Evolutionary conservation across 2,888 invertebrate genomes (phyloP).

Genomic region (Mylabris sibirica): DNA sequence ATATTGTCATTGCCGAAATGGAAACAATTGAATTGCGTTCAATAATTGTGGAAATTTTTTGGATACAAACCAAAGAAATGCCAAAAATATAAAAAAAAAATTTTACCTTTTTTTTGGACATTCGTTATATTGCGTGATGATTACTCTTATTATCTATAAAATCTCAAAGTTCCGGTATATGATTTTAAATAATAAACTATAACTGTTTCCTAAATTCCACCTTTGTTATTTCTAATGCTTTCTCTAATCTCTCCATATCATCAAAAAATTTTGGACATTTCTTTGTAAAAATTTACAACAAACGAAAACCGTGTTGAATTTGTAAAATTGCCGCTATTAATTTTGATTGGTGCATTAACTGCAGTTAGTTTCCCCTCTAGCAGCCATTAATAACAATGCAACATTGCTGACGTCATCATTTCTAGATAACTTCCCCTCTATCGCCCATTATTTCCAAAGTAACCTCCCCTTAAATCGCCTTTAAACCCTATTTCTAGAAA

Average conservation of each 20-base stretch:
- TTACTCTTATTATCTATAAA: too few relatives aligned
- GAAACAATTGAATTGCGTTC: neutral
- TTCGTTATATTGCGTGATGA: too few relatives aligned
- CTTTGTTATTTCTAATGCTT: neutral
- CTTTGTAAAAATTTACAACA: too few relatives aligned
- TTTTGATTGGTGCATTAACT: neutral
- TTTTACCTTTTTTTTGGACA: too few relatives aligned
- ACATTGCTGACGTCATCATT: neutral
- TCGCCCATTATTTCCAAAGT: neutral
- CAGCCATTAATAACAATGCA: neutral
- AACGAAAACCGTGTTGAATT: too few relatives aligned
- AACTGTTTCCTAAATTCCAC: neutral
- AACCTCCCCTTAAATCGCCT: neutral
- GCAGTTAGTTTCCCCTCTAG: too few relatives aligned
- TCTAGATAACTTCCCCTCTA: neutral
- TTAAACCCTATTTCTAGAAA: too few relatives aligned
- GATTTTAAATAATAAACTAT: neutral
- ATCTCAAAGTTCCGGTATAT: neutral
- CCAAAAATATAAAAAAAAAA: too few relatives aligned
- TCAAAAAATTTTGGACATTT: too few relatives aligned
- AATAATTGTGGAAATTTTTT: neutral
- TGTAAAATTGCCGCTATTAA: too few relatives aligned
- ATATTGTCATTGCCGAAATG: neutral
- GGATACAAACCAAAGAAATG: too few relatives aligned
- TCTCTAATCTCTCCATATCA: slow-evolving; percentile 1